These are phyloP conservation scores for Ammodytes dubius DNA, from an alignment of 2,113 vertebrate species.

Conservation along the genomic window DNA sequence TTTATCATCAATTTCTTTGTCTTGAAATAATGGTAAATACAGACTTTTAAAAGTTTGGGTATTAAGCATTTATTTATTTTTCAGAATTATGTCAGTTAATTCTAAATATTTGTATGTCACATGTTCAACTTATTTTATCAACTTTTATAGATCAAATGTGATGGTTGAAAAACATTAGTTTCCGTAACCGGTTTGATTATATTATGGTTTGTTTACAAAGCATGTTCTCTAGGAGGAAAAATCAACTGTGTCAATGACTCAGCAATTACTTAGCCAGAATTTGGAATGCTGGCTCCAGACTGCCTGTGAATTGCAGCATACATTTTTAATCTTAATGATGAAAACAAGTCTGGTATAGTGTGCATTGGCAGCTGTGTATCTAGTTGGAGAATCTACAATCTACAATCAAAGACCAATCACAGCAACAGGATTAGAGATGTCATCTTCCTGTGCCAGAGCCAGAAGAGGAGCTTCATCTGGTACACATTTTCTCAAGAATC, in stretches of 20 bases:
- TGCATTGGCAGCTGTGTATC: conserved; percentile 15
- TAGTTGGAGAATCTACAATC: conserved; percentile 9
- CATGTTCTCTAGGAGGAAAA: not conserved
- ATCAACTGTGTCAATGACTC: not conserved
- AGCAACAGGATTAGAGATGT: not conserved
- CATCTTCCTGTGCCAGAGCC: conserved; percentile 4
- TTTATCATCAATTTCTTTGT: not conserved
- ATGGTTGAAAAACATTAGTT: not conserved
- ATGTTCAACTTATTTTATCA: too few relatives aligned
- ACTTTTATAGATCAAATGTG: not conserved
- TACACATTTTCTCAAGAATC: not conserved
- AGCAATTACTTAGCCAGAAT: not conserved
- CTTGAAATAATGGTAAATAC: not conserved
- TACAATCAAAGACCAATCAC: conserved; percentile 2
- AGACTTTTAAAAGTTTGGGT: not conserved
- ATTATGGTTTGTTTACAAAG: not conserved
- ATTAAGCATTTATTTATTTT: not conserved
- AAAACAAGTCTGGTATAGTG: not conserved
- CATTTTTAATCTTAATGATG: not conserved
- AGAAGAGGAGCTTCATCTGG: not conserved
- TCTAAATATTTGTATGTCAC: too few relatives aligned
- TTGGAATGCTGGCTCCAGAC: not conserved
- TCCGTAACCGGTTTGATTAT: not conserved
- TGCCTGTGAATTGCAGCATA: not conserved
- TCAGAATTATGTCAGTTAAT: too few relatives aligned